A percentile compares a stretch with the other conserved stretches of the same genome.
Evolutionary conservation across 1,140 invertebrate species (phyloP).

Genomic region (Tigriopus japonicus): DNA sequence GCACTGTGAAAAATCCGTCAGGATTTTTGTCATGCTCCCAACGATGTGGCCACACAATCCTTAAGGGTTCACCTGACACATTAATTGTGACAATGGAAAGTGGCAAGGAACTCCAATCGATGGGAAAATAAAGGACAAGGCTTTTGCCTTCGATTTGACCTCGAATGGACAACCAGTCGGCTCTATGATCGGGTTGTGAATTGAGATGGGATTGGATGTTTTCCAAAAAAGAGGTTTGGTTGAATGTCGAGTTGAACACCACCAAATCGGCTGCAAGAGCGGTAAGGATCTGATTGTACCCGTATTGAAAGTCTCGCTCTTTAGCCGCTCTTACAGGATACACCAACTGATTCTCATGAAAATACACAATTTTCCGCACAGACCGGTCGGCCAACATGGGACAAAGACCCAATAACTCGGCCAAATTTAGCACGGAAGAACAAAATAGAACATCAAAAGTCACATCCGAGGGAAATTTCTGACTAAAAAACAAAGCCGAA

Average conservation of each 20-base stretch:
- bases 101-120: constrained; percentile 20
- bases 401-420: constrained; percentile 44
- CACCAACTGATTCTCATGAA: constrained; percentile 56
- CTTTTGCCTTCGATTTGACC: constrained; percentile 37
- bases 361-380: constrained; percentile 47
- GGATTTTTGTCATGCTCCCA: constrained; percentile 65
- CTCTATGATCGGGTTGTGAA: constrained; percentile 40
- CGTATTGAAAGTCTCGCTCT: constrained; percentile 52
- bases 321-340: constrained; percentile 47
- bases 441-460: constrained; percentile 36
- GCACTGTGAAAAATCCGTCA: constrained; percentile 37
- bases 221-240: constrained; percentile 42
- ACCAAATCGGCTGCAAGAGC: constrained; percentile 1
- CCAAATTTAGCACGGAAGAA: constrained; percentile 49
- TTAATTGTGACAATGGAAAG: background rate
- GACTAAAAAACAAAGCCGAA: constrained; percentile 40
- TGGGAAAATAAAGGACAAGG: constrained; percentile 43
- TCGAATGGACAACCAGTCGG: constrained; percentile 18
- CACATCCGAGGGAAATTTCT: constrained; percentile 33
- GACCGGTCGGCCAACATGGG: constrained; percentile 32
- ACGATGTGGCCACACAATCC: constrained; percentile 54
- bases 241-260: constrained; percentile 32
- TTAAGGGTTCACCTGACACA: constrained; percentile 25
- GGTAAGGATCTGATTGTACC: constrained; percentile 52
- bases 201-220: constrained; percentile 42